A percentile compares a stretch with the other conserved stretches of the same genome.
Conservation (phyloP, 2,888 invertebrate species). For the Tubiluchus corallicola region DNA sequence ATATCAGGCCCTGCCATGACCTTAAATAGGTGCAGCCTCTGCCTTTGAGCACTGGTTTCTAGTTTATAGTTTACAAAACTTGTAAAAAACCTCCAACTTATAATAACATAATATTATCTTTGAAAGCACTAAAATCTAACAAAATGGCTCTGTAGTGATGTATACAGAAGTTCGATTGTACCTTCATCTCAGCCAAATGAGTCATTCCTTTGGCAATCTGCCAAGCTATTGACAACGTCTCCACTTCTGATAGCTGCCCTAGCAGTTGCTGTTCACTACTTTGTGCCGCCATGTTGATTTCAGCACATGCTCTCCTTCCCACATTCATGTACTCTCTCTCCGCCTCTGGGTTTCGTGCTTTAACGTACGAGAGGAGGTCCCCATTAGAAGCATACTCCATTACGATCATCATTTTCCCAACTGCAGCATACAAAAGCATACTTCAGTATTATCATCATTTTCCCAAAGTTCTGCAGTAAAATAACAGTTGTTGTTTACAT, state of each 20-base stretch:
- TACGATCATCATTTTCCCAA: constrained; percentile 13
- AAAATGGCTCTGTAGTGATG: constrained; percentile 7
- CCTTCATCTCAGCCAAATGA: constrained; percentile 14
- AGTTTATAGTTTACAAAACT: no score
- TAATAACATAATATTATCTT: no score
- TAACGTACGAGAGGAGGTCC: constrained; percentile 15
- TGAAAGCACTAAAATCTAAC: no score
- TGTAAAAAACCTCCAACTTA: no score
- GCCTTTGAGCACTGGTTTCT: no score
- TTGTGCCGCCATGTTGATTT: not conserved
- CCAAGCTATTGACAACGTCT: constrained; percentile 15
- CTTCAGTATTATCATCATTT: no score
- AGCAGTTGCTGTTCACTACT: constrained; percentile 9
- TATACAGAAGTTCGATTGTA: constrained; percentile 4
- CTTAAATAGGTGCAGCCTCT: no score
- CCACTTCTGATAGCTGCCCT: constrained; percentile 13
- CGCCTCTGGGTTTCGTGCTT: constrained; percentile 1
- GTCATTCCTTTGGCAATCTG: constrained; percentile 17
- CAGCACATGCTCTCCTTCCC: not conserved
- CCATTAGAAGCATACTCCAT: constrained; percentile 17
- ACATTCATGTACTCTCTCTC: not conserved
- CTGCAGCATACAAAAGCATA: no score
- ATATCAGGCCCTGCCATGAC: no score
- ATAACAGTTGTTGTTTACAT: no score
- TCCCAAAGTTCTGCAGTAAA: no score